Percentiles rank a stretch among this genome's conserved stretches.
Conservation (phyloP, 2,888 invertebrate species). For the Drymonia ruficornis region DNA sequence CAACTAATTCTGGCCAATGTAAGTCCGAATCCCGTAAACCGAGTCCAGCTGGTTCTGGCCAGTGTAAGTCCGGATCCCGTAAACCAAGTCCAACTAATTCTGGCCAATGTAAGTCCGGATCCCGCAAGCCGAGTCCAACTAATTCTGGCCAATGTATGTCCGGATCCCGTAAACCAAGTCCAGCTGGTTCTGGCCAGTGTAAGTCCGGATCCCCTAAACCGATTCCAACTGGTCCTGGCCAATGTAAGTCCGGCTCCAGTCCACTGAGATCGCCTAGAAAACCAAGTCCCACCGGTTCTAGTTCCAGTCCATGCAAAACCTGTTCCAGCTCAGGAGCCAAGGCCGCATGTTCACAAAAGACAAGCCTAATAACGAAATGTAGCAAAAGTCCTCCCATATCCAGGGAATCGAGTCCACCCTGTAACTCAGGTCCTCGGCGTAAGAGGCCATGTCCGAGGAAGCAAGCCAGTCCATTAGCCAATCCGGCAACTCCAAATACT, state of each 20-base stretch:
- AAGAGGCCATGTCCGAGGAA: neutral
- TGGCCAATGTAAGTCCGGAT: no score
- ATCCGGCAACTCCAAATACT: neutral
- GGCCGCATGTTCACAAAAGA: neutral
- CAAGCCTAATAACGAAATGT: neutral
- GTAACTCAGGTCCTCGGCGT: neutral
- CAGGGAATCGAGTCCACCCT: neutral
- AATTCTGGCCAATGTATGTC: no score
- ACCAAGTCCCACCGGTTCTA: neutral
- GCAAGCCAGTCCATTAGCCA: neutral
- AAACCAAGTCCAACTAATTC: no score
- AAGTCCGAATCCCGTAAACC: no score
- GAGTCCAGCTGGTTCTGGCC: no score
- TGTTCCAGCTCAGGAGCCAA: neutral
- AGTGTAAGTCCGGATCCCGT: no score
- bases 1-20: no score
- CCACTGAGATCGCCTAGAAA: neutral
- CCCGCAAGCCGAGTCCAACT: no score
- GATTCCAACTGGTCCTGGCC: neutral
- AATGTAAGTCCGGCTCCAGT: neutral
- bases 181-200: neutral
- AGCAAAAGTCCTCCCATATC: neutral
- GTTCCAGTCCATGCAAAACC: neutral
- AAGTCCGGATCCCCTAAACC: neutral
- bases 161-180: neutral